Evolutionary conservation across 2,888 invertebrate genomes (phyloP).

Genomic region (Xestia ashworthii): DNA sequence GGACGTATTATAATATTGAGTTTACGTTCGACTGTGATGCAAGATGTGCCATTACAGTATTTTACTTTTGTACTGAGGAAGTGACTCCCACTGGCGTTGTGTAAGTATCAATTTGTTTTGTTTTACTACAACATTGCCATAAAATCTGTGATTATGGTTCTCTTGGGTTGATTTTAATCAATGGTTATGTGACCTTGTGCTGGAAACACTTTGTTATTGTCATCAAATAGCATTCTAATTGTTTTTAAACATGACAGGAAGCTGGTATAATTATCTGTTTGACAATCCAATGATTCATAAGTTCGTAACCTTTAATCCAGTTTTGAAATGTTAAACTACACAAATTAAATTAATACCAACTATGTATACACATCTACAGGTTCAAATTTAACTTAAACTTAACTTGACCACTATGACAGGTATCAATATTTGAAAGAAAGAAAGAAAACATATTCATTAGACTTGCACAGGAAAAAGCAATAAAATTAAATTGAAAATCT

Average conservation of each 20-base stretch:
- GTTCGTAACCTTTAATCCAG: background rate
- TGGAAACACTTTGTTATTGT: conserved; percentile 2
- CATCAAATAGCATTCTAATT: background rate
- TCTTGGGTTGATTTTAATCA: conserved; percentile 6
- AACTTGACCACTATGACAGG: too few relatives aligned
- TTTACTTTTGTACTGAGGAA: conserved; percentile 99
- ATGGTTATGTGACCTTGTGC: conserved; percentile 6
- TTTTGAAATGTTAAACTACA: background rate
- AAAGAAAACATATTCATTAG: too few relatives aligned
- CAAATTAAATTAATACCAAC: too few relatives aligned
- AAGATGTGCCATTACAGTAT: conserved; percentile 97
- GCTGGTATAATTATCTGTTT: background rate
- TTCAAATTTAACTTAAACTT: too few relatives aligned
- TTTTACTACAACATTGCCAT: background rate
- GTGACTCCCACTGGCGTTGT: conserved; percentile 95
- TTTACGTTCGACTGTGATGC: conserved; percentile 99
- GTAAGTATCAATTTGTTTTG: conserved; percentile 89
- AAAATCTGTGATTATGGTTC: background rate
- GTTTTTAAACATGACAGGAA: background rate
- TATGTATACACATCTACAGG: background rate
- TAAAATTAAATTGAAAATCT: too few relatives aligned
- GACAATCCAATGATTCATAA: conserved; percentile 6
- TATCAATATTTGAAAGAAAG: too few relatives aligned
- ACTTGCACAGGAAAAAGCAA: too few relatives aligned
- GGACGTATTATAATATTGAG: conserved; percentile 97